These are phyloP conservation scores for Zaprionus vittiger DNA, from an alignment of 1,140 invertebrate species.

Conservation along the genomic window DNA sequence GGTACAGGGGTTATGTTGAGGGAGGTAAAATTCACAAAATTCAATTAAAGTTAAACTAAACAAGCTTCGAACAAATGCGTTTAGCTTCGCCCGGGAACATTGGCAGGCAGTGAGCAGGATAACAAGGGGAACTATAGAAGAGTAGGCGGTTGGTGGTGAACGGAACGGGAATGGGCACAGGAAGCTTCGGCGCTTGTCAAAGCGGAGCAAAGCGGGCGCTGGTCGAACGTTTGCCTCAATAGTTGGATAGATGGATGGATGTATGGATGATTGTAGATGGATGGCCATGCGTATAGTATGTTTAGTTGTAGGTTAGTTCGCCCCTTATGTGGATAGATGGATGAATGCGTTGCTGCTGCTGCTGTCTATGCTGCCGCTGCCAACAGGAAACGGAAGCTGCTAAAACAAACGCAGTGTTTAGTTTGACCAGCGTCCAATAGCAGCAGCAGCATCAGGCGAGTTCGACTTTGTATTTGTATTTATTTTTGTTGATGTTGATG, in stretches of 20 bases:
- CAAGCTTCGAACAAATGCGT: constrained; percentile 82
- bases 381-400: constrained; percentile 80
- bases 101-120: not conserved
- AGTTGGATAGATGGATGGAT: constrained; percentile 50
- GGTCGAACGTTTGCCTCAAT: constrained; percentile 65
- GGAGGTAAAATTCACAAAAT: constrained; percentile 81
- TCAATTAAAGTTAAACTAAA: constrained; percentile 83
- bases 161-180: constrained; percentile 39
- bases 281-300: constrained; percentile 77
- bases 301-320: constrained; percentile 73
- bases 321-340: constrained; percentile 63
- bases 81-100: constrained; percentile 61
- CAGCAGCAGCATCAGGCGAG: not conserved
- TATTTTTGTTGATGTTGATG: constrained; percentile 58
- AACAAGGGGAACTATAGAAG: constrained; percentile 4
- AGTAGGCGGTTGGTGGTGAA: not conserved
- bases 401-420: constrained; percentile 81
- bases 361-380: constrained; percentile 10
- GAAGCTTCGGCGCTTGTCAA: constrained; percentile 75
- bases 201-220: constrained; percentile 47
- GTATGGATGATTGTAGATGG: constrained; percentile 69
- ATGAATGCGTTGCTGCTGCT: constrained; percentile 54
- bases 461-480: constrained; percentile 66
- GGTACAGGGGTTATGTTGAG: constrained; percentile 34
- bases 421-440: constrained; percentile 54